These are phyloP conservation scores for Hirundichthys speculiger DNA, from an alignment of 2,113 vertebrate species.

Conservation along the genomic window DNA sequence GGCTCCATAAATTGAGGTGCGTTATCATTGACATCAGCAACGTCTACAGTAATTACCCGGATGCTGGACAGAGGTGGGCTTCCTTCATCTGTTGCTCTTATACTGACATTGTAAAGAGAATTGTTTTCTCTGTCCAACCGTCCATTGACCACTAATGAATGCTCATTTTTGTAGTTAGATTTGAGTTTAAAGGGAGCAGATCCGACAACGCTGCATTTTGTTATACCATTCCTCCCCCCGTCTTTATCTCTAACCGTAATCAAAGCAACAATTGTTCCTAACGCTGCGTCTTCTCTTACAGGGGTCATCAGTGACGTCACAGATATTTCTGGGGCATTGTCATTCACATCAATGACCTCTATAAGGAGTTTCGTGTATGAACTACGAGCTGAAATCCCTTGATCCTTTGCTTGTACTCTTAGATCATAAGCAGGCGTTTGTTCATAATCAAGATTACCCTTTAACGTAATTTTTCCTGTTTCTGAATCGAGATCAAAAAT, in stretches of 20 bases:
- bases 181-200: conserved; percentile 54
- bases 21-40: conserved; percentile 91
- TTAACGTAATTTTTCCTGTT: conserved; percentile 83
- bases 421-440: conserved; percentile 70
- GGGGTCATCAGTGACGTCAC: conserved; percentile 82
- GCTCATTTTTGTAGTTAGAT: conserved; percentile 85
- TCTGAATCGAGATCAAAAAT: conserved; percentile 77
- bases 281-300: conserved; percentile 79
- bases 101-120: conserved; percentile 80
- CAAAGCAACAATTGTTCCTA: conserved; percentile 85
- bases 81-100: conserved; percentile 83
- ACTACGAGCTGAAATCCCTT: conserved; percentile 32
- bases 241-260: conserved; percentile 85
- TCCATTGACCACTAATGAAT: conserved; percentile 82
- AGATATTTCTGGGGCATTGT: conserved; percentile 85
- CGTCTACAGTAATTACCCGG: conserved; percentile 68
- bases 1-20: conserved; percentile 78
- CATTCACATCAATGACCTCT: conserved; percentile 87
- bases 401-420: conserved; percentile 68
- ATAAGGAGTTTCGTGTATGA: conserved; percentile 82
- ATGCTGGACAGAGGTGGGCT: conserved; percentile 76
- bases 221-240: conserved; percentile 51
- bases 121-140: conserved; percentile 83
- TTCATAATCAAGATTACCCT: conserved; percentile 75
- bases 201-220: conserved; percentile 22